phyloP scores from a whole-genome alignment of 1,140 invertebrate species.

The Xylocopa sonorina region DNA sequence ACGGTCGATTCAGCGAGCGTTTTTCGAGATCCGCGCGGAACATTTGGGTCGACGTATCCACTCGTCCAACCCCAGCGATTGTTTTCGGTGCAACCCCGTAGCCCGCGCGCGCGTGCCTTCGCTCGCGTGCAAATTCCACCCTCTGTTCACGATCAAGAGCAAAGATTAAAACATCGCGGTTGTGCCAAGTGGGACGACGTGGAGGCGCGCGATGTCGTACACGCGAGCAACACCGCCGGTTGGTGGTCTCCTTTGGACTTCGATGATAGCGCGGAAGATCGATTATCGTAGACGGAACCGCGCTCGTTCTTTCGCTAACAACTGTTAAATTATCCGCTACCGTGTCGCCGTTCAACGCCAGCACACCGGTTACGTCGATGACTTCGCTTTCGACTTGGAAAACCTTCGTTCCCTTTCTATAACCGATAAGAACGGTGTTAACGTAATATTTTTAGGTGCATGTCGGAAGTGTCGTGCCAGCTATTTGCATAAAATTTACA shows the following conservation, averaged over 20 bases:
- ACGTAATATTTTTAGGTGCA: too few relatives aligned
- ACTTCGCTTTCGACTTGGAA: background rate
- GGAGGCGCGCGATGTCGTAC: conserved; percentile 43
- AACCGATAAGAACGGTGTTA: too few relatives aligned
- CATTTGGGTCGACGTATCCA: background rate
- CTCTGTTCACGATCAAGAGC: conserved; percentile 36
- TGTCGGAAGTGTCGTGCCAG: too few relatives aligned
- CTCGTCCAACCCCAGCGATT: conserved; percentile 1
- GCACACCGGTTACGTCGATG: too few relatives aligned
- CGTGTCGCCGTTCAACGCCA: background rate
- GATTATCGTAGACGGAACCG: conserved; percentile 26
- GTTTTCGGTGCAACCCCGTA: background rate
- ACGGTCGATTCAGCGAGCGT: background rate
- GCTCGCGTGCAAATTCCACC: conserved; percentile 2
- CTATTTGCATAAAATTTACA: too few relatives aligned
- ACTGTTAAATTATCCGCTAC: background rate
- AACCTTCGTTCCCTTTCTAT: background rate
- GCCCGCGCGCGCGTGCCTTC: background rate
- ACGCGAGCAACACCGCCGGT: conserved; percentile 57
- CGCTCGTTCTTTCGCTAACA: conserved; percentile 2
- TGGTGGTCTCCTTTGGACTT: conserved; percentile 54
- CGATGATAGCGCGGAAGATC: conserved; percentile 47
- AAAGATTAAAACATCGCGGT: conserved; percentile 37
- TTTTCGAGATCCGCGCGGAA: background rate
- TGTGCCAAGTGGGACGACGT: conserved; percentile 53